Percentiles rank a stretch among this genome's conserved stretches.
phyloP scores from a whole-genome alignment of 1,140 invertebrate genomes.

The Apis dorsata region DNA sequence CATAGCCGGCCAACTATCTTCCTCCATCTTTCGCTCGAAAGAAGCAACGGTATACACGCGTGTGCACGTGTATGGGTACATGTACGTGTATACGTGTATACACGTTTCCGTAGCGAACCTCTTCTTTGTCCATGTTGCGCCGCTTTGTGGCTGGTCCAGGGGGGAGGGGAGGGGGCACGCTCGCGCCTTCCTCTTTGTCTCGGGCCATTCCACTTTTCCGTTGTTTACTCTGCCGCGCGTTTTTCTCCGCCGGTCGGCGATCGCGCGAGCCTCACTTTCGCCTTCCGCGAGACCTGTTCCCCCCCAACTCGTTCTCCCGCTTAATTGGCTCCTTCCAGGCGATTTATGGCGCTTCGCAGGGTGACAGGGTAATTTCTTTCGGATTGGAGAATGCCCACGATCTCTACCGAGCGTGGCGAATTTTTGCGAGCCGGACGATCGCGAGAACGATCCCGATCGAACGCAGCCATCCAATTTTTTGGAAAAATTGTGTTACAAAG shows the following conservation, averaged over 20 bases:
- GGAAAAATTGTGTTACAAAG: no score
- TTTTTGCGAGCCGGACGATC: not conserved
- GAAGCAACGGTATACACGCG: not conserved
- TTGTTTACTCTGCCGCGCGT: conserved; percentile 28
- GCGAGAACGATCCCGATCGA: no score
- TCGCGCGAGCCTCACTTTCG: conserved; percentile 27
- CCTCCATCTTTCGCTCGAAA: not conserved
- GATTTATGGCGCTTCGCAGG: conserved; percentile 15
- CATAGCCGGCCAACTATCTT: not conserved
- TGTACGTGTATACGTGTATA: no score
- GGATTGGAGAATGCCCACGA: not conserved
- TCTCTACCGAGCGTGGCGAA: not conserved
- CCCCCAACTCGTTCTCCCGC: not conserved
- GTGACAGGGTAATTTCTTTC: conserved; percentile 20
- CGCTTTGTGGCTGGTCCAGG: not conserved
- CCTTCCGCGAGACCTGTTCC: conserved; percentile 1
- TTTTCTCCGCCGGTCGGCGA: conserved; percentile 2
- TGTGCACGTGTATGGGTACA: no score
- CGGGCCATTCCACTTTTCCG: conserved; percentile 10
- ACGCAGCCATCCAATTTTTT: no score
- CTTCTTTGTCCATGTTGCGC: conserved; percentile 14
- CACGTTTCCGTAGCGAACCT: conserved; percentile 2
- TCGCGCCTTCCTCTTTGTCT: conserved; percentile 12
- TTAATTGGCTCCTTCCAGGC: conserved; percentile 23
- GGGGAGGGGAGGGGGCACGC: not conserved